A percentile compares a stretch with the other conserved stretches of the same genome.
These are phyloP conservation scores for Orchestes rusci DNA, from an alignment of 2,888 invertebrate genomes.

Conservation along the genomic window DNA sequence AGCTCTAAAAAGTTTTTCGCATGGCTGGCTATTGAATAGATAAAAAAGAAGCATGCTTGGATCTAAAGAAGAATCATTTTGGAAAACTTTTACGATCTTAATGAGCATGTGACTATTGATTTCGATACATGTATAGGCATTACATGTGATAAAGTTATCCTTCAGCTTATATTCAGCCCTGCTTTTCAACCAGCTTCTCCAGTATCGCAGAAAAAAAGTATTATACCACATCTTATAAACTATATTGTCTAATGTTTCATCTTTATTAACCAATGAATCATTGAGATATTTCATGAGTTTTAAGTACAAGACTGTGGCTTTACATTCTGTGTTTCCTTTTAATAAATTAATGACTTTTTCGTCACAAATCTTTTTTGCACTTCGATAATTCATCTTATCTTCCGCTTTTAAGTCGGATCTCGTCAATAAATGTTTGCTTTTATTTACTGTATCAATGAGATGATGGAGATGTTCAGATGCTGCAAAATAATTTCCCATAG, in stretches of 20 bases:
- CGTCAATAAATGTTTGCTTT: conserved; percentile 18
- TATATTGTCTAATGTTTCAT: conserved; percentile 1
- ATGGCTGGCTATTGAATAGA: conserved; percentile 2
- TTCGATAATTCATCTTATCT: conserved; percentile 16
- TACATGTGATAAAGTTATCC: conserved; percentile 8
- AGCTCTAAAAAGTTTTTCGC: conserved; percentile 3
- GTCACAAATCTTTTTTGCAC: conserved; percentile 12
- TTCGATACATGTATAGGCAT: conserved; percentile 7
- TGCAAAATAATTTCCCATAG: conserved; percentile 11
- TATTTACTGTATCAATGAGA: conserved; percentile 1
- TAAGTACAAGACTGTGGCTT: conserved; percentile 14
- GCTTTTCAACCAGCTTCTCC: conserved; percentile 3
- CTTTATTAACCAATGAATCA: conserved; percentile 9
- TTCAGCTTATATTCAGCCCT: conserved; percentile 1
- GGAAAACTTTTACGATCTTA: background rate
- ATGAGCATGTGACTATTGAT: conserved; percentile 1
- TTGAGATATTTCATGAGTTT: conserved; percentile 20
- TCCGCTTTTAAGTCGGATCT: conserved; percentile 9
- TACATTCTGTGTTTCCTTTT: conserved; percentile 9
- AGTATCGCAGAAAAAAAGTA: conserved; percentile 4
- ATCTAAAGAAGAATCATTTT: conserved; percentile 2
- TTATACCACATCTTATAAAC: conserved; percentile 12
- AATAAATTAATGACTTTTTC: conserved; percentile 9
- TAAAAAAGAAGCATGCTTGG: conserved; percentile 3
- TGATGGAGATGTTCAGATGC: conserved; percentile 5